These are phyloP conservation scores for Noctua comes DNA, from an alignment of 2,888 invertebrate species.

Conservation along the genomic window DNA sequence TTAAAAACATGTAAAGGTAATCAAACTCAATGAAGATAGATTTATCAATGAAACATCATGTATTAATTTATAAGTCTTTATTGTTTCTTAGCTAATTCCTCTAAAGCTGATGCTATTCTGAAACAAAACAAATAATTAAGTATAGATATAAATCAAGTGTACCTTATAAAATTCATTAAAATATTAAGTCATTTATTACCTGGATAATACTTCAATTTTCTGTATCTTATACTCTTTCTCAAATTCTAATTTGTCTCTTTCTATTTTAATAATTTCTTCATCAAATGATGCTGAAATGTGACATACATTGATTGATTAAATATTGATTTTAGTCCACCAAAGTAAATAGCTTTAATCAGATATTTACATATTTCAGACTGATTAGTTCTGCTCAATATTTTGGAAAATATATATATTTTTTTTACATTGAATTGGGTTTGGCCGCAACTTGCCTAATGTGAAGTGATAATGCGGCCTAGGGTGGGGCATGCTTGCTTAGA, in stretches of 20 bases:
- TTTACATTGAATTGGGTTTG: background rate
- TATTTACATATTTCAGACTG: background rate
- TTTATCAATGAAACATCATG: conserved; percentile 7
- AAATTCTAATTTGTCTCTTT: conserved; percentile 72
- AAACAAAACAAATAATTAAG: conserved; percentile 39
- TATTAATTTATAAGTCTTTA: conserved; percentile 27
- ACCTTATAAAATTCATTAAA: too few species aligned
- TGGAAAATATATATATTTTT: background rate
- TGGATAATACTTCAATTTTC: conserved; percentile 71
- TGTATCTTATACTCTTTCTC: conserved; percentile 72
- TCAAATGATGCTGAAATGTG: conserved; percentile 64
- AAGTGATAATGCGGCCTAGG: background rate
- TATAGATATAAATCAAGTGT: background rate
- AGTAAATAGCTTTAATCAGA: background rate
- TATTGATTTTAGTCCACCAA: background rate
- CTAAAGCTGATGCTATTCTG: conserved; percentile 73
- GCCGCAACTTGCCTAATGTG: background rate
- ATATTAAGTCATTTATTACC: conserved; percentile 28
- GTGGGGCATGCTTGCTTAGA: background rate
- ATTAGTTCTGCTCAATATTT: background rate
- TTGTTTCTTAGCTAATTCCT: conserved; percentile 69
- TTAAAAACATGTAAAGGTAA: background rate
- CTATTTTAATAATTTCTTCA: conserved; percentile 73
- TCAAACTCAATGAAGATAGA: background rate
- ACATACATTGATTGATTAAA: background rate